Evolutionary conservation across 1,140 invertebrate species (phyloP), one percentile per base, ranked within the genome.

Genomic region (Coelopa frigida): DNA sequence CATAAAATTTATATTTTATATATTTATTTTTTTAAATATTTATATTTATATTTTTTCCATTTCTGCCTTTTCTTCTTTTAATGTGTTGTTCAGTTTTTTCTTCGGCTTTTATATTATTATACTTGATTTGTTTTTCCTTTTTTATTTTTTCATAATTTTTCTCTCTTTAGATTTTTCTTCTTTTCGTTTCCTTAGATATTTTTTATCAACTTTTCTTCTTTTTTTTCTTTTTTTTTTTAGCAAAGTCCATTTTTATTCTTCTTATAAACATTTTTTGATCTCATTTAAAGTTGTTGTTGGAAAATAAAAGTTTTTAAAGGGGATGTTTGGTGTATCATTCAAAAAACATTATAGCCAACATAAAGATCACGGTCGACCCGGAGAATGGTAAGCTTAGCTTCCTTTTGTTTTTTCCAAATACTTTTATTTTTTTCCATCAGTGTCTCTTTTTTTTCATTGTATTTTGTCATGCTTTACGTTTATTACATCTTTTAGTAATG

Each of bases 331-430:
- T 60, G 58, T 58, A 21, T 27, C 21, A 27, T 44, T 44, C 61
- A 64, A 64, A 64, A 64, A 64, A 64, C 61, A 64, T 64, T 64
- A 64, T 64, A 61, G 59, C 61, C 58, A 61, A 63, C 23, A n/a
- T 15, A 22, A 35, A 20, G 35, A 21, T 15, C 18, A 22, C 32
- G 35, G 54, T 58, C 41, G 50, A 50, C 46, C 46, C 49, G 42
- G 54, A 32, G 40, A 56, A 51, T 57, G 52, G 40, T 53, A 55
- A 7, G 5, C 11, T 18, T 15, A 18, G 54, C 52, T 54, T 59
- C 54, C 55, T 55, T 45, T 52, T 42, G 31, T 44, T 48, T 52
- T 54, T 55, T 53, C 51, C 32, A 20, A 49, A 38, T 40, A 54
- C 46, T 57, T 49, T 48, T 48, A 39, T 27, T 46, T 48, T 53